phyloP scores from a whole-genome alignment of 2,113 vertebrate genomes.

The Kobus ellipsiprymnus region DNA sequence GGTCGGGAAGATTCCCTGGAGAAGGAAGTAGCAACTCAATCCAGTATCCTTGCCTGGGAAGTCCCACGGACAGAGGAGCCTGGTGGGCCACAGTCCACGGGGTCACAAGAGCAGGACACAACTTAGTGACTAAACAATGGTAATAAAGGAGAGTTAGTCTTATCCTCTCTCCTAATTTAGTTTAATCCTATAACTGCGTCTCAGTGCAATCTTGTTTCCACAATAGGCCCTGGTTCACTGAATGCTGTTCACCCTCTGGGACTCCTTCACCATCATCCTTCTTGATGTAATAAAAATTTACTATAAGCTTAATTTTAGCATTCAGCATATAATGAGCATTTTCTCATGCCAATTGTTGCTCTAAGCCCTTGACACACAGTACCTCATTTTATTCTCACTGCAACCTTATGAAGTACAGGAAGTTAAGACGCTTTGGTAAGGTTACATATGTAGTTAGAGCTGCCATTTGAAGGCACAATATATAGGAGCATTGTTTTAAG shows the following conservation, averaged over 20 bases:
- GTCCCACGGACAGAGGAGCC: neutral
- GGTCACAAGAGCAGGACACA: neutral
- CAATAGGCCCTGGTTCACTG: neutral
- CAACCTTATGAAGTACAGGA: neutral
- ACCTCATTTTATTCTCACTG: neutral
- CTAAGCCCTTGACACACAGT: neutral
- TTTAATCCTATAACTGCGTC: neutral
- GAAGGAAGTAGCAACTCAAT: neutral
- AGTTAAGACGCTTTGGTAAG: neutral
- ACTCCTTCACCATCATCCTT: neutral
- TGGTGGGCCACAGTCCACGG: neutral
- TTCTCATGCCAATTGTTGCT: neutral
- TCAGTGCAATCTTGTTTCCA: neutral
- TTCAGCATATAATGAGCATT: neutral
- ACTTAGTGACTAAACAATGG: neutral
- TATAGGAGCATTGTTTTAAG: neutral
- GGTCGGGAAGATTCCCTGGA: neutral
- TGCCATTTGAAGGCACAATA: neutral
- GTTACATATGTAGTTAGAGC: neutral
- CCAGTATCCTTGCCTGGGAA: neutral
- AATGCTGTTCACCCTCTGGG: neutral
- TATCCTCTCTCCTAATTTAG: neutral
- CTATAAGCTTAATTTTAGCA: neutral
- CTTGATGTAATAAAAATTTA: neutral
- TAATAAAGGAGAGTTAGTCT: neutral